Evolutionary conservation across 2,113 vertebrate species (phyloP).

Genomic region (Catharus bicknelli): DNA sequence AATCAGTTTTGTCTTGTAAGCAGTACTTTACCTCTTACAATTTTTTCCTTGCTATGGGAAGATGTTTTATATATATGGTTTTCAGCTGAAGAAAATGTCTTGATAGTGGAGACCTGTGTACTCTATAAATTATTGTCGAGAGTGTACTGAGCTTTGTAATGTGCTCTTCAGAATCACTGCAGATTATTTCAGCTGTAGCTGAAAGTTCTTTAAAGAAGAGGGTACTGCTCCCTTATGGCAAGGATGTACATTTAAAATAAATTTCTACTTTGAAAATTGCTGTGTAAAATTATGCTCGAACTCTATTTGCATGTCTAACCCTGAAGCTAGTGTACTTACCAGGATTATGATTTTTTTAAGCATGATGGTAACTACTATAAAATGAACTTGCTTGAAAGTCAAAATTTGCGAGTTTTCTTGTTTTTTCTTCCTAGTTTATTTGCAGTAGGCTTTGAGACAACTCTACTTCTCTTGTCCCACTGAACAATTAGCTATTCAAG

Average conservation of each 20-base stretch:
- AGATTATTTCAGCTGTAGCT: constrained; percentile 5
- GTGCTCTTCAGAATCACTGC: not conserved
- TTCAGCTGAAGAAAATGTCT: not conserved
- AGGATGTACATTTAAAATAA: not conserved
- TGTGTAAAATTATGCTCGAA: not conserved
- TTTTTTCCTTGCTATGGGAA: not conserved
- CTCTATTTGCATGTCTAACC: not conserved
- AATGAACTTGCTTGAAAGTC: not conserved
- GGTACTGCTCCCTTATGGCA: not conserved
- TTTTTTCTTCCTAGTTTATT: not conserved
- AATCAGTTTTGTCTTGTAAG: not conserved
- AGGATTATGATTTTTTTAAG: not conserved
- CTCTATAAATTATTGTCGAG: not conserved
- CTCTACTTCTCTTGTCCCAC: not conserved
- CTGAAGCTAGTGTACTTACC: not conserved
- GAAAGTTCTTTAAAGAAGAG: not conserved
- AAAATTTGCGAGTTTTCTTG: not conserved
- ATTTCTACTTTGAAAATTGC: constrained; percentile 6
- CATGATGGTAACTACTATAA: not conserved
- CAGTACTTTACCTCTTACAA: not conserved
- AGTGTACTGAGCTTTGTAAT: not conserved
- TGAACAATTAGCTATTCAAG: constrained; percentile 1
- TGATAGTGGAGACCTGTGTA: not conserved
- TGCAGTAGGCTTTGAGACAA: not conserved
- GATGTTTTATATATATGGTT: not conserved